These are phyloP conservation scores for Tamandua tetradactyla DNA, from an alignment of 2,797 vertebrate species.

Conservation along the genomic window DNA sequence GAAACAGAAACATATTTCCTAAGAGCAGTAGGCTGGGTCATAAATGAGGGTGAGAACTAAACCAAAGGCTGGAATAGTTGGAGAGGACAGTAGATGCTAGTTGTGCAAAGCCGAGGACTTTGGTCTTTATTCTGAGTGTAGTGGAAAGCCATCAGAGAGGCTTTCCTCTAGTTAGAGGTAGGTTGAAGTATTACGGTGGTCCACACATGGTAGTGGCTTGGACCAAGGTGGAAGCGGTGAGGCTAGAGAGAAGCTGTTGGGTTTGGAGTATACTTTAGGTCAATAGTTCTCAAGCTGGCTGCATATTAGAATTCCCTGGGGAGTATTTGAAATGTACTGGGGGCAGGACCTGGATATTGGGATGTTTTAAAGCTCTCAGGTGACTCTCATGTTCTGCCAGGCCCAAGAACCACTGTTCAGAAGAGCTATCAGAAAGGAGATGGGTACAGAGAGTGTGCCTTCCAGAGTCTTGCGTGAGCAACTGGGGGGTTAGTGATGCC, in stretches of 20 bases:
- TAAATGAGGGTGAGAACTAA: too few relatives aligned
- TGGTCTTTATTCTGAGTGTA: neutral
- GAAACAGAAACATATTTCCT: neutral
- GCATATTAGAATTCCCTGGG: neutral
- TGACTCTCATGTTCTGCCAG: neutral
- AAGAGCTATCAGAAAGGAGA: neutral
- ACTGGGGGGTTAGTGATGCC: neutral
- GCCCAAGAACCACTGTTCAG: neutral
- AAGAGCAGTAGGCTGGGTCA: neutral
- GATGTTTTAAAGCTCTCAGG: neutral
- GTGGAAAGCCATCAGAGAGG: neutral
- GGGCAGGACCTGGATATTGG: neutral
- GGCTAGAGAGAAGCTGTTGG: neutral
- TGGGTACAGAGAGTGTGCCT: neutral
- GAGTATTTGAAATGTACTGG: neutral
- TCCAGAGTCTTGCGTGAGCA: neutral
- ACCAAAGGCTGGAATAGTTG: accelerated
- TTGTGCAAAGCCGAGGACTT: neutral
- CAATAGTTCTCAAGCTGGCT: neutral
- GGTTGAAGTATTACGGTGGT: too few relatives aligned
- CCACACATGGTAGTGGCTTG: accelerated
- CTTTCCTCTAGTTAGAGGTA: neutral
- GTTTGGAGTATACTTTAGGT: neutral
- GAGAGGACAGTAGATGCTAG: neutral
- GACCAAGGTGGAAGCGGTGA: neutral